Evolutionary conservation across 2,797 vertebrate genomes (phyloP), one percentile per base, ranked within the genome.

Genomic region (Anguilla marmorata): DNA sequence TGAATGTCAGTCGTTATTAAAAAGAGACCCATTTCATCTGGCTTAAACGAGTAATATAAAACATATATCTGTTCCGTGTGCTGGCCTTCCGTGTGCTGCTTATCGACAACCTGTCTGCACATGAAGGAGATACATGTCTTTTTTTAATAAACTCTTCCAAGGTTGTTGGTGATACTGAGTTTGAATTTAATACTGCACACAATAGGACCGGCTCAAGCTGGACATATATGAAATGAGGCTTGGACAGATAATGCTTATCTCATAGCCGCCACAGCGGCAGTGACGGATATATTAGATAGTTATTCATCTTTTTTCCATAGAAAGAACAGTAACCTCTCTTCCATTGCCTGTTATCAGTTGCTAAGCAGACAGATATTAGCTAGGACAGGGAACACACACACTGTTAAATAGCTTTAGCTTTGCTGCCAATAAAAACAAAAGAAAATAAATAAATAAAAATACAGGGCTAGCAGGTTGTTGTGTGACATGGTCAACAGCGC

Each of bases 381-480:
- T 82, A 21, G n/a, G 82, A 76, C 63, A 84, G 52, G 56, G 80
- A 27, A 8, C 11, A 83, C 41, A 21, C 41, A 83, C 52, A 72
- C 7, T 33, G 27, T 30, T 50, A 52, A 83, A 80, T 37, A 41
- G 30, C 9, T 83, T 82, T 58, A 52, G 37, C 37, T 85, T 88
- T 85, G 37, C 1, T 85, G 72, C 84, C 84, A 86, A 8, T 56
- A 60, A 56, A 86, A 86, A 84, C 24, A 50, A 79, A 74, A 52
- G 1, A 83, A 45, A 45, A 5, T 45, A 85, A 54, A 54, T 63
- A 50, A 60, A 90, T 9, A 0, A 24, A 76, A 85, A 37, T 52
- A 58, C n/a, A 86, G 82, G 76, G 56, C 48, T 66, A 88, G 87
- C 90, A 90, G 74, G 86, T 91, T 58, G 33, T 86, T 89, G 74